Conservation (phyloP, 2,888 invertebrate genomes). For the Drosophila antonietae region DNA sequence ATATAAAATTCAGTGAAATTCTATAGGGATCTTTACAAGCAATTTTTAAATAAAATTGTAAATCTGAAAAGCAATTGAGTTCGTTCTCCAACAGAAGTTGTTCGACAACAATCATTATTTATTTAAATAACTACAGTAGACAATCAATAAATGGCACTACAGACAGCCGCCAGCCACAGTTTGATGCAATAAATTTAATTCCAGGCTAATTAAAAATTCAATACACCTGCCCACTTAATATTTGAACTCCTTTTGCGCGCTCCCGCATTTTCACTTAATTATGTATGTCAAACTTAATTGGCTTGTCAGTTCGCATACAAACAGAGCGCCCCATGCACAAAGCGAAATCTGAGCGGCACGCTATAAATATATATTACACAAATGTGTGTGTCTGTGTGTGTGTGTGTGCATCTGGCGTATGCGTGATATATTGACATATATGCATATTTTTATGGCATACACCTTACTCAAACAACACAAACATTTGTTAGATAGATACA, state of each 20-base stretch:
- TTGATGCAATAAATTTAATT: constrained; percentile 42
- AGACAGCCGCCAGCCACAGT: constrained; percentile 6
- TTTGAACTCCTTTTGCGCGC: constrained; percentile 49
- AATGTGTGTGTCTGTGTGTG: constrained; percentile 24
- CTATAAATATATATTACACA: constrained; percentile 65
- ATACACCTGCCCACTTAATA: constrained; percentile 52
- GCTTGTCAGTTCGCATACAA: constrained; percentile 65
- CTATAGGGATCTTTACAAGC: no score
- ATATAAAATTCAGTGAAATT: no score
- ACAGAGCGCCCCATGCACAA: constrained; percentile 11
- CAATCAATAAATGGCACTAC: constrained; percentile 19
- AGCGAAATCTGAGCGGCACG: constrained; percentile 44
- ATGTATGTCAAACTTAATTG: constrained; percentile 78
- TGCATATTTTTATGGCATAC: constrained; percentile 22
- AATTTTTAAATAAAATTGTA: no score
- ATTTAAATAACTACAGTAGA: constrained; percentile 5
- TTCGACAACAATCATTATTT: constrained; percentile 1
- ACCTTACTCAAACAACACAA: constrained; percentile 27
- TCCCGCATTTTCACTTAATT: constrained; percentile 61
- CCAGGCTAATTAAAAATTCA: constrained; percentile 65
- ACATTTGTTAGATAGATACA: constrained; percentile 32
- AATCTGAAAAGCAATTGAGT: not conserved
- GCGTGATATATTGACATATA: constrained; percentile 32
- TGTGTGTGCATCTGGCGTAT: constrained; percentile 62
- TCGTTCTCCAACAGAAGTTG: not conserved